These are phyloP conservation scores for Neomorphus geoffroyi DNA, from an alignment of 2,797 vertebrate species.

Conservation along the genomic window DNA sequence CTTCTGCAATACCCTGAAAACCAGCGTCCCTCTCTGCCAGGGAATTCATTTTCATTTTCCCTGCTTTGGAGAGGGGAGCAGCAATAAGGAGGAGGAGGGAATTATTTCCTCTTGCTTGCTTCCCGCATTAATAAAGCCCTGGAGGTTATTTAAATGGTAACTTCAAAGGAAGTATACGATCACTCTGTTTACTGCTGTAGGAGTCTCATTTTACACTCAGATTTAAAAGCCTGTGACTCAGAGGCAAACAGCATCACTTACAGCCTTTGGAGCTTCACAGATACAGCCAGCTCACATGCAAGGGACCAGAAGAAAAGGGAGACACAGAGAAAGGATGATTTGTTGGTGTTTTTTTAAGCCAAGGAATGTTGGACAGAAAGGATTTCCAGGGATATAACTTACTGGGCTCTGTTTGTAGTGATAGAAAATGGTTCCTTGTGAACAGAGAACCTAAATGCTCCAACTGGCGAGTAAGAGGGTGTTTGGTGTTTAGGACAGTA, in stretches of 20 bases:
- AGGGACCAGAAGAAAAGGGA: not conserved
- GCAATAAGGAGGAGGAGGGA: not conserved
- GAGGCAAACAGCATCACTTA: conserved; percentile 46
- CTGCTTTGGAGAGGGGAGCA: not conserved
- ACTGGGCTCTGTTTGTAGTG: not conserved
- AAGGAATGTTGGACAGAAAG: not conserved
- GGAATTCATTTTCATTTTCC: conserved; percentile 39
- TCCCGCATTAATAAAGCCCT: conserved; percentile 48
- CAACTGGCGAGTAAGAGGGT: not conserved
- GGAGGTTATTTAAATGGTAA: conserved; percentile 66
- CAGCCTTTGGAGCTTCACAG: not conserved
- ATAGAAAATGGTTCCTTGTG: not conserved
- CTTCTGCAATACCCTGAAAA: not conserved
- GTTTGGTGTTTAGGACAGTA: not conserved
- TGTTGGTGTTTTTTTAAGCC: not conserved
- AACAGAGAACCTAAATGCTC: not conserved
- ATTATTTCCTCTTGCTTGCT: conserved; percentile 34
- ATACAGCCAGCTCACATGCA: not conserved
- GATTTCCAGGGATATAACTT: not conserved
- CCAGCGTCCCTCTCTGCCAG: not conserved
- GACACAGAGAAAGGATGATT: not conserved
- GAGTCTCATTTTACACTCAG: conserved; percentile 56
- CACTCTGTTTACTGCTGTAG: conserved; percentile 39
- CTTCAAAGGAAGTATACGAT: conserved; percentile 66
- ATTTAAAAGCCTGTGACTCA: conserved; percentile 57